Conservation (phyloP, 2,797 vertebrate genomes). For the Pelochelys cantorii region DNA sequence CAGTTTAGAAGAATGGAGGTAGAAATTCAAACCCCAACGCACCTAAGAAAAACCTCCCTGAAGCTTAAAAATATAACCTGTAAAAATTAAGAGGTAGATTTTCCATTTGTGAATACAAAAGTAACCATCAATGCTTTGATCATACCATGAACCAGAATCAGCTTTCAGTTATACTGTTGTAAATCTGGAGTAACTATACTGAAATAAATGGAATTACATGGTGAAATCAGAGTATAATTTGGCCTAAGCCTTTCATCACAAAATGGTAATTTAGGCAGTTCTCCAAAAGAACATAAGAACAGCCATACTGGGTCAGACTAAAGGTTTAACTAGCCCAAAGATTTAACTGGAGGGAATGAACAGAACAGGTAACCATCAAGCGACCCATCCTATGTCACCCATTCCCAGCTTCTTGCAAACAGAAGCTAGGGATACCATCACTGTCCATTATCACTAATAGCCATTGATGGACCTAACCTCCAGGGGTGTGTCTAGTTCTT, state of each 20-base stretch:
- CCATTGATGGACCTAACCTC: no score
- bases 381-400: no score
- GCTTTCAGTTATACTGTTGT: neutral
- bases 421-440: no score
- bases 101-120: conserved; percentile 19
- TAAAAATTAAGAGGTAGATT: neutral
- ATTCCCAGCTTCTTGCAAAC: no score
- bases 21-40: neutral
- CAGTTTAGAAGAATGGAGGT: neutral
- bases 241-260: neutral
- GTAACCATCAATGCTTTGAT: neutral
- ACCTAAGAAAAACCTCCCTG: neutral
- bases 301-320: no score
- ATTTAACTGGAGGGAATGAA: no score
- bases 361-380: no score
- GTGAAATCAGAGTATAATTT: neutral
- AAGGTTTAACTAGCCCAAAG: no score
- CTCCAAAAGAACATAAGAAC: neutral
- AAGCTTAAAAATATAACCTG: neutral
- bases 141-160: neutral
- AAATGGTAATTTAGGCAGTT: neutral
- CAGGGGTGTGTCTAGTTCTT: no score
- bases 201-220: neutral
- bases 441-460: no score
- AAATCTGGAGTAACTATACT: neutral